Conservation (phyloP, 2,113 vertebrate species). For the Triplophysa rosa region DNA sequence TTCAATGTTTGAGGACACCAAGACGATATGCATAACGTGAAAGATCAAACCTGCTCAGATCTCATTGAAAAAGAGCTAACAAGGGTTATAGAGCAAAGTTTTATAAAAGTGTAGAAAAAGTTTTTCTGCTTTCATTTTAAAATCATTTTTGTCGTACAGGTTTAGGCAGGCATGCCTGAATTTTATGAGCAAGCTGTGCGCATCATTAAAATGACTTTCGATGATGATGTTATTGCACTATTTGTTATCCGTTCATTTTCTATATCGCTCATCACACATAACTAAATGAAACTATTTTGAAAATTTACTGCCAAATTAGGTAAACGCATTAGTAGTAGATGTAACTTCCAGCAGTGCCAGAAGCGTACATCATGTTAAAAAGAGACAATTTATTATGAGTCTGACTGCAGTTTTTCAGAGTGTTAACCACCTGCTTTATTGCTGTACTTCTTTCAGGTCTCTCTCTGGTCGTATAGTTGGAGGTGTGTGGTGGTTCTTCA, state of each 20-base stretch:
- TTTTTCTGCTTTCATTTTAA: not conserved
- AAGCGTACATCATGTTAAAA: not conserved
- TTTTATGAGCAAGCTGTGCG: not conserved
- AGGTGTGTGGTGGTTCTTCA: slow-evolving; percentile 94
- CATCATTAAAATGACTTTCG: not conserved
- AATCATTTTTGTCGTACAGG: not conserved
- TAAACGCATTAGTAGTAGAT: no score
- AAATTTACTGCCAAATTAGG: no score
- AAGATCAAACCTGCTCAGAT: slow-evolving; percentile 11
- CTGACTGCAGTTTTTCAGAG: not conserved
- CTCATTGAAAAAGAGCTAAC: not conserved
- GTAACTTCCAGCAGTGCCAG: not conserved
- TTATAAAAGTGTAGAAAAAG: not conserved
- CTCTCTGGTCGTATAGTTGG: slow-evolving; percentile 88
- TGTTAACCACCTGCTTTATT: not conserved
- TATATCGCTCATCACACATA: no score
- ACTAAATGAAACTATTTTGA: no score
- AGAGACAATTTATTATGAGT: slow-evolving; percentile 14
- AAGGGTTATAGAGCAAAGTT: not conserved
- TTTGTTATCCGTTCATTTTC: not conserved
- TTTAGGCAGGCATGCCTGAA: not conserved
- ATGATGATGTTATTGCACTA: not conserved
- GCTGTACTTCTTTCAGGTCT: slow-evolving; percentile 69
- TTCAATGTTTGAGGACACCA: slow-evolving; percentile 1
- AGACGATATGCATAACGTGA: not conserved